Evolutionary conservation across 2,113 vertebrate genomes (phyloP).

Genomic region (Alethe diademata): DNA sequence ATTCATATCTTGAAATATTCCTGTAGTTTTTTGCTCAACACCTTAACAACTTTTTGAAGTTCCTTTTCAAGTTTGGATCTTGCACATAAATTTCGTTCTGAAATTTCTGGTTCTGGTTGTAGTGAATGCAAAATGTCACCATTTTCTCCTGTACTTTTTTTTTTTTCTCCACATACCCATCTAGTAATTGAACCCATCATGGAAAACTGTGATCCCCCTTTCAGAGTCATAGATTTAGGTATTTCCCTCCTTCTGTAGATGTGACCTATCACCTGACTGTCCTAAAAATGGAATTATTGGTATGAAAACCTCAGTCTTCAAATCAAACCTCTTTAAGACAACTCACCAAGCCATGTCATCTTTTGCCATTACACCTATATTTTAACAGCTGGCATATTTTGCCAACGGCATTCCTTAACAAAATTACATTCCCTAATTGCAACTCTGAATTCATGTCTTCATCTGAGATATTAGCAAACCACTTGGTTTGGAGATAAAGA

Average conservation of each 20-base stretch:
- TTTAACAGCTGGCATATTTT: not conserved
- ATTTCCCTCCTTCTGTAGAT: not conserved
- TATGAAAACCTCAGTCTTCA: not conserved
- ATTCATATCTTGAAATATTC: constrained; percentile 15
- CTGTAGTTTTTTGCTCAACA: not conserved
- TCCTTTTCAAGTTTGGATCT: not conserved
- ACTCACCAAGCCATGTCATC: not conserved
- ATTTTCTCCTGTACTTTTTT: not conserved
- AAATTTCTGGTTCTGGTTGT: not conserved
- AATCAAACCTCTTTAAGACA: not conserved
- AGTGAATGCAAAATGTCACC: not conserved
- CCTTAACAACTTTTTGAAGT: not conserved
- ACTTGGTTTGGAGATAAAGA: not conserved
- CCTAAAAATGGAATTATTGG: not conserved
- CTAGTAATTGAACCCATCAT: not conserved
- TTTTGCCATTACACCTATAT: not conserved
- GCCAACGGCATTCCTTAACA: not conserved
- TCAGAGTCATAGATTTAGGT: not conserved
- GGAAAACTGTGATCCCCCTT: not conserved
- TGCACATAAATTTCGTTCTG: not conserved
- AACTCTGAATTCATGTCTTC: not conserved
- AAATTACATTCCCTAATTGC: not conserved
- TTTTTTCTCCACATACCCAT: not conserved
- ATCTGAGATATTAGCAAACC: not conserved
- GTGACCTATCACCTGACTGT: not conserved